Base-by-base conservation (phyloP, 2,888 invertebrate genomes). In the Anagyrus pseudococci region DNA sequence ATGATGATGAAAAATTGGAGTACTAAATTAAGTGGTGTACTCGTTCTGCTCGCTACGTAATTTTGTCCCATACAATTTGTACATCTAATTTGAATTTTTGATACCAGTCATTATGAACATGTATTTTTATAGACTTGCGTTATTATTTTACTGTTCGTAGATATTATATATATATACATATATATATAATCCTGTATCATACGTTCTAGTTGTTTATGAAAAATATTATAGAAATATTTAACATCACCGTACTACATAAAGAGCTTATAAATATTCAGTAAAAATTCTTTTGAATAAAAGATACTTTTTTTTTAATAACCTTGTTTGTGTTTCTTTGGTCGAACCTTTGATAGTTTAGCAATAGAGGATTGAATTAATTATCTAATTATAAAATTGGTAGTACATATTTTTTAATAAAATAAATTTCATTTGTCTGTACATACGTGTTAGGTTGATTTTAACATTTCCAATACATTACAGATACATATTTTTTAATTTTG, bases 71-170 rank as follows among this genome's bases (percentile, higher is more conserved):
- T 15, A 37, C 25, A 22, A 56, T 70, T 71, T 73, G 72, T 72
- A 69, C 70, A 59, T 66, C 69, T 69, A 69, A 68, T 73, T 72
- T 73, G 74, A 69, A 74, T 73, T 77, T 60, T 77, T 76, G 69
- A 77, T 77, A 78, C 73, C 71, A 71, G 73, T 75, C 73, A 74
- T 68, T 66, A 70, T 68, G 71, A 74, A 73, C 71, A 72, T 75
- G 76, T 79, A 79, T 79, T 79, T 79, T 79, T 78, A 77, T 77
- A 78, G 74, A 75, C 64, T 75, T 75, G 67, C 69, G 74, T 78
- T 73, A 73, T 73, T 70, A 72, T 71, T 73, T 72, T 73, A 73
- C 75, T 77, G 74, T 70, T 75, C 67, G 67, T 75, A 77, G 73
- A 72, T 71, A 62, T 70, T 72, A 71, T 71, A 71, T 59, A 62